These are phyloP conservation scores for Valencia hispanica DNA, from an alignment of 2,797 vertebrate species.

Conservation along the genomic window DNA sequence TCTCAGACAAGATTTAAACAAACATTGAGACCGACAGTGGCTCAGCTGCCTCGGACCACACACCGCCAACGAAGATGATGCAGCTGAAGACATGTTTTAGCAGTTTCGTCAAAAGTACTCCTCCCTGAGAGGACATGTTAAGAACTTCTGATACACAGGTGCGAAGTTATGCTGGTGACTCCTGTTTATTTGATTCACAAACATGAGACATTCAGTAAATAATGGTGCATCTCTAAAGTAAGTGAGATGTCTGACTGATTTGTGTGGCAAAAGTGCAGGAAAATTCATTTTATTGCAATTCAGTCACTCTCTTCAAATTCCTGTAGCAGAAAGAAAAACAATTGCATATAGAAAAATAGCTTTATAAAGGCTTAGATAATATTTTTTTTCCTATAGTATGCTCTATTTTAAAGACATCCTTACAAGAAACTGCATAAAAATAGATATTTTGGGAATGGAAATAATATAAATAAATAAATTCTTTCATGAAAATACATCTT, in stretches of 20 bases:
- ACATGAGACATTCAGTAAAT: conserved; percentile 44
- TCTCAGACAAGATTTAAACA: conserved; percentile 81
- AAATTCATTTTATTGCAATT: conserved; percentile 31
- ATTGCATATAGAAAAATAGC: conserved; percentile 42
- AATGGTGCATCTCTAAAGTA: conserved; percentile 26
- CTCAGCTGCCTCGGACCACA: conserved; percentile 42
- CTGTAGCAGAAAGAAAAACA: conserved; percentile 18
- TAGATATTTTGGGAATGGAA: conserved; percentile 46
- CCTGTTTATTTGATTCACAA: conserved; percentile 55
- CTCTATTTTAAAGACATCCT: conserved; percentile 42
- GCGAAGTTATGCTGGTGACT: conserved; percentile 31
- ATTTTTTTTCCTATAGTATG: conserved; percentile 37
- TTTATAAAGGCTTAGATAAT: conserved; percentile 24
- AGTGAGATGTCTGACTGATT: conserved; percentile 29
- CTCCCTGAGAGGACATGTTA: conserved; percentile 21
- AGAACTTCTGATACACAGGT: conserved; percentile 28
- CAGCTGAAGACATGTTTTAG: conserved; percentile 19
- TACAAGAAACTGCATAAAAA: conserved; percentile 61
- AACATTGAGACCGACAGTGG: conserved; percentile 69
- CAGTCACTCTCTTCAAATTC: conserved; percentile 3
- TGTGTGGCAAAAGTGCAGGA: conserved; percentile 33
- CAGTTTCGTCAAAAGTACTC: conserved; percentile 6
- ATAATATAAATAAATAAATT: conserved; percentile 64
- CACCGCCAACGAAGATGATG: conserved; percentile 53
- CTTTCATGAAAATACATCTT: conserved; percentile 40